Percentiles rank a stretch among this genome's conserved stretches.
Evolutionary conservation across 2,888 invertebrate species (phyloP).

Genomic region (Atrina japonica): DNA sequence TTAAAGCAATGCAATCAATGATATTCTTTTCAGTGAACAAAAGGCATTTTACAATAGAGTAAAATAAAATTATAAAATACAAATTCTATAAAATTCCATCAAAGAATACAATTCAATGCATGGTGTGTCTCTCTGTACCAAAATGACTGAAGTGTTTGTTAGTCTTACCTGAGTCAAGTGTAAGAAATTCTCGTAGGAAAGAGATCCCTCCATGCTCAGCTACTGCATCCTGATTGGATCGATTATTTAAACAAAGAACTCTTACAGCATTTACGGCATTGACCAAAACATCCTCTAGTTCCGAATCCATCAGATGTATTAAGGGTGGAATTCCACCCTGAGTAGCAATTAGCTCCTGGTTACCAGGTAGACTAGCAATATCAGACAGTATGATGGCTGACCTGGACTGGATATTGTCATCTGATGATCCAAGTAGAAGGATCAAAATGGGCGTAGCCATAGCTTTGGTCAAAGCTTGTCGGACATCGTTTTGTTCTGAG

Average conservation of each 20-base stretch:
- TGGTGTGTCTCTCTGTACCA: too few relatives aligned
- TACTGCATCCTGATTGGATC: slow-evolving; percentile 76
- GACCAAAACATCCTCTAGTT: slow-evolving; percentile 79
- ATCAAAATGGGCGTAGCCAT: slow-evolving; percentile 77
- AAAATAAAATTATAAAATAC: too few relatives aligned
- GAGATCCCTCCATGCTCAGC: slow-evolving; percentile 74
- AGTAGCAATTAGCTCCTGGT: slow-evolving; percentile 73
- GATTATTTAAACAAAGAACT: slow-evolving; percentile 76
- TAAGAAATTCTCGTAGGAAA: slow-evolving; percentile 79
- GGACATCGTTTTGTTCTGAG: slow-evolving; percentile 75
- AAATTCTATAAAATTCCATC: too few relatives aligned
- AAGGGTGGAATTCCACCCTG: slow-evolving; percentile 76
- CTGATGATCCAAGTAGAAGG: slow-evolving; percentile 70
- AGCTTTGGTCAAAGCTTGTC: slow-evolving; percentile 71
- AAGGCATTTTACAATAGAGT: too few relatives aligned
- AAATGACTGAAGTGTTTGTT: too few relatives aligned
- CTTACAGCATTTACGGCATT: slow-evolving; percentile 80
- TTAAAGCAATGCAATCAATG: too few relatives aligned
- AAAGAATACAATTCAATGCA: too few relatives aligned
- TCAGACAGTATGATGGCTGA: slow-evolving; percentile 79
- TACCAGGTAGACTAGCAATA: slow-evolving; percentile 76
- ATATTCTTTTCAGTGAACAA: too few relatives aligned
- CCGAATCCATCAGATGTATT: slow-evolving; percentile 76
- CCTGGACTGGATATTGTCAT: slow-evolving; percentile 79
- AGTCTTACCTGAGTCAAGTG: slow-evolving; percentile 75